A percentile compares a stretch with the other conserved stretches of the same genome.
These are phyloP conservation scores for Andrena bucephala DNA, from an alignment of 2,888 invertebrate species.

Conservation along the genomic window DNA sequence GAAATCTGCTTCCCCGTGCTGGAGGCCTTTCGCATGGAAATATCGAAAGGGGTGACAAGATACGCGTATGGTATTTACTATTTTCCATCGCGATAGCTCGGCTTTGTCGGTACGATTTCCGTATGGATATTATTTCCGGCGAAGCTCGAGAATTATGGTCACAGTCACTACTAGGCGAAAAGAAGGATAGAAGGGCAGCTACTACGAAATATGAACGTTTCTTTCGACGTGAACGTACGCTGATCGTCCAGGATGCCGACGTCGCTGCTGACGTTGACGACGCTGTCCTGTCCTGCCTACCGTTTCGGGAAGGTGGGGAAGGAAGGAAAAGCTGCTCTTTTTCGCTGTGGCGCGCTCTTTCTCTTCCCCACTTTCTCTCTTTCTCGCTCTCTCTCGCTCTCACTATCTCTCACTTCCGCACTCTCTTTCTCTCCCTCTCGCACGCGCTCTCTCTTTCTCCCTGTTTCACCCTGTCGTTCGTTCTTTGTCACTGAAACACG, in stretches of 20 bases:
- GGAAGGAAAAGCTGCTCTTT: constrained; percentile 37
- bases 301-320: constrained; percentile 22
- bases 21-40: neutral
- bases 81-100: constrained; percentile 3
- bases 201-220: constrained; percentile 40
- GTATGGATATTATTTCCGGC: neutral
- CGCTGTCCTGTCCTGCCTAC: constrained; percentile 50
- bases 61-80: neutral
- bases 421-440: neutral
- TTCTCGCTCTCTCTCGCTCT: neutral
- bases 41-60: neutral
- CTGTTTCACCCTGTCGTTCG: constrained; percentile 8
- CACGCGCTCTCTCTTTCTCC: constrained; percentile 23
- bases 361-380: constrained; percentile 16
- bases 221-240: constrained; percentile 60
- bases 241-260: constrained; percentile 59
- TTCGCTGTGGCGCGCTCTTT: constrained; percentile 22
- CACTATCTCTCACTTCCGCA: neutral
- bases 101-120: neutral
- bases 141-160: neutral
- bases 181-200: neutral
- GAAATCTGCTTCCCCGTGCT: neutral
- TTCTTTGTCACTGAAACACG: constrained; percentile 55
- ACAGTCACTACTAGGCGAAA: neutral
- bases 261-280: constrained; percentile 65